Conservation (phyloP, 2,797 vertebrate genomes). For the Melanotaenia parkinsoni region DNA sequence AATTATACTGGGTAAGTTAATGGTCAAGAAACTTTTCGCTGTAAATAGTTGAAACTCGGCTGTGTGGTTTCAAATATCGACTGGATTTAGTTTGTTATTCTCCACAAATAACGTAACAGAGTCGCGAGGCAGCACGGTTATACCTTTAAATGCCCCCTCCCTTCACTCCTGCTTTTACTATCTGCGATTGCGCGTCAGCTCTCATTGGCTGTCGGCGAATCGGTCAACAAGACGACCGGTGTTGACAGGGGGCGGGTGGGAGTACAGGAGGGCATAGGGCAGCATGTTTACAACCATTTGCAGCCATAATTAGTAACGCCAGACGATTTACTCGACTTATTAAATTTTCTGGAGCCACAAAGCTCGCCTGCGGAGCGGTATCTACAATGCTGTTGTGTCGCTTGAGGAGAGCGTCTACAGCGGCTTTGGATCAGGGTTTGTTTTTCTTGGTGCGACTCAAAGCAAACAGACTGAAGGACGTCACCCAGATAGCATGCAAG, state of each 20-base stretch:
- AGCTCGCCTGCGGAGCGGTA: conserved; percentile 1
- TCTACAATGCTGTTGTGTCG: conserved; percentile 65
- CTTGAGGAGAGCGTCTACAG: conserved; percentile 37
- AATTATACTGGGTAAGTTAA: too few relatives aligned
- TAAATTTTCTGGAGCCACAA: not conserved
- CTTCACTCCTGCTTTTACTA: conserved; percentile 22
- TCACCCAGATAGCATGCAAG: conserved; percentile 52
- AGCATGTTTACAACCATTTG: conserved; percentile 54
- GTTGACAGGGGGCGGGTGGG: conserved; percentile 14
- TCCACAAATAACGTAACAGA: not conserved
- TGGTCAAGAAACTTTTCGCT: not conserved
- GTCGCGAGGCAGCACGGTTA: conserved; percentile 39
- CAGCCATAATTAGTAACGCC: not conserved
- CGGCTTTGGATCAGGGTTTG: conserved; percentile 50
- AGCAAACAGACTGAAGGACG: conserved; percentile 39
- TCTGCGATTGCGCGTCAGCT: conserved; percentile 68
- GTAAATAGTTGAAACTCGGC: not conserved
- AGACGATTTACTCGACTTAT: not conserved
- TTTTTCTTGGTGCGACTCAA: conserved; percentile 39
- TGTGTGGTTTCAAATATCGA: not conserved
- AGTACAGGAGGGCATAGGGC: conserved; percentile 41
- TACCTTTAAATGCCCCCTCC: conserved; percentile 72
- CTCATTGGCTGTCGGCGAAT: conserved; percentile 70
- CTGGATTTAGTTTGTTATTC: not conserved
- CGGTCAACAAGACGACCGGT: conserved; percentile 36